Base-by-base conservation (phyloP, 2,888 invertebrate genomes). In the Melanargia galathea region DNA sequence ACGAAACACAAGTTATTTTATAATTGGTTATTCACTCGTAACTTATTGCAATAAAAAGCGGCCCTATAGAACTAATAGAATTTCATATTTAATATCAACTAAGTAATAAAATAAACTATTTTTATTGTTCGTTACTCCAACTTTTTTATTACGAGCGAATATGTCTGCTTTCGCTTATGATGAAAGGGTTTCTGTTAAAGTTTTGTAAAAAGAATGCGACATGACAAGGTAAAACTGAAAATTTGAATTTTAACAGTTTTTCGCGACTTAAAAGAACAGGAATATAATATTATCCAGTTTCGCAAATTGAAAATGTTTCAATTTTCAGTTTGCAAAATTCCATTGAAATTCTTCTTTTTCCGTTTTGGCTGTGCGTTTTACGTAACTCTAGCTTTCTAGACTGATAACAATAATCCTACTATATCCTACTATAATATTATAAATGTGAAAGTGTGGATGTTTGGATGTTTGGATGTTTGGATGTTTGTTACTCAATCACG, bases 41-140 rank as follows among this genome's bases (percentile, higher is more conserved):
- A 40, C 16, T 43, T 43, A 43, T 18, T 1, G 8, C 8, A 43
- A 18, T 8, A 43, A 0, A 43, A 46, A 46, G 11, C 11, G 13
- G 45, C 45, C 11, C 11, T 46, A 13, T 11, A 5, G 45, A 46
- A 5, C 45, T 11, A 46, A n/a, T n/a, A n/a, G 11, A 46, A 11
- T 46, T 46, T 11, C 13, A 46, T 46, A 22, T 46, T 43, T 46
- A 22, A 46, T 13, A 46, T 46, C 22, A 22, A 22, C 45, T 22
- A 46, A n/a, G n/a, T n/a, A n/a, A 11, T 46, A 11, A 46, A 46
- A 22, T 22, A 46, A 22, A 46, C 10, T 38, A n/a, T 38, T 38
- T 16, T 43, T 43, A 16, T 43, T 43, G 43, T n/a, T n/a, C 5
- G 30, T 30, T 43, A 8, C 18, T 13, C 13, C 22, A 22, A 46